Conservation (phyloP, 92 coral and sea anemone genomes). For the Porites cylindrica region DNA sequence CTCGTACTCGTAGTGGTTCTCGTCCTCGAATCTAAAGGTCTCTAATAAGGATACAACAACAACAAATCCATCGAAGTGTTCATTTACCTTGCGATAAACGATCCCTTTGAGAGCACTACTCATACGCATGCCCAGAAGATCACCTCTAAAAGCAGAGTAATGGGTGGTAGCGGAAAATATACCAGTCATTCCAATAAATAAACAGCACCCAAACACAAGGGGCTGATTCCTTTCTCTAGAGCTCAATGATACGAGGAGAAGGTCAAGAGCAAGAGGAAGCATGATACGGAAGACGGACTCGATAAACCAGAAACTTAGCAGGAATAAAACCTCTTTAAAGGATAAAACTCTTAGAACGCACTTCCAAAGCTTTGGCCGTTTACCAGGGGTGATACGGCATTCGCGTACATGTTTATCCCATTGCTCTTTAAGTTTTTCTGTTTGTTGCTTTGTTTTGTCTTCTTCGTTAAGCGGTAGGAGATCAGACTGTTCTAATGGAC, state of each 20-base stretch:
- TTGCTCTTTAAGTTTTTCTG: conserved; percentile 1
- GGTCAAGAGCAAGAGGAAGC: conserved; percentile 16
- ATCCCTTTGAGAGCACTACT: conserved; percentile 10
- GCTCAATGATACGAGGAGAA: background rate
- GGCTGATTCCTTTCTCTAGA: background rate
- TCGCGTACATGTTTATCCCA: conserved; percentile 1
- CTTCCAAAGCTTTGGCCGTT: conserved; percentile 17
- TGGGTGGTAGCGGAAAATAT: background rate
- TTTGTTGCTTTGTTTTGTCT: conserved; percentile 15
- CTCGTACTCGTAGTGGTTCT: no score
- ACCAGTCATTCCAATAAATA: background rate
- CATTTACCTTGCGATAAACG: background rate
- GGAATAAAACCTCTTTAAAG: background rate
- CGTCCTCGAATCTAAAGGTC: no score
- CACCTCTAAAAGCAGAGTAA: conserved; percentile 9
- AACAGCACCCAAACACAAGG: background rate
- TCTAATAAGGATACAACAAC: no score
- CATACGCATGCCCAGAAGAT: conserved; percentile 7
- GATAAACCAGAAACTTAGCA: background rate
- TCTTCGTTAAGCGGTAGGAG: conserved; percentile 10
- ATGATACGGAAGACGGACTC: conserved; percentile 9
- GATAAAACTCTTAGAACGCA: conserved; percentile 5
- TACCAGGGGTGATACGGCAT: background rate
- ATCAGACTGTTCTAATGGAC: conserved; percentile 21
- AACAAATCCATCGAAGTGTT: no score